These are phyloP conservation scores for Eremobia ochroleuca DNA, from an alignment of 2,888 invertebrate species.

Conservation along the genomic window DNA sequence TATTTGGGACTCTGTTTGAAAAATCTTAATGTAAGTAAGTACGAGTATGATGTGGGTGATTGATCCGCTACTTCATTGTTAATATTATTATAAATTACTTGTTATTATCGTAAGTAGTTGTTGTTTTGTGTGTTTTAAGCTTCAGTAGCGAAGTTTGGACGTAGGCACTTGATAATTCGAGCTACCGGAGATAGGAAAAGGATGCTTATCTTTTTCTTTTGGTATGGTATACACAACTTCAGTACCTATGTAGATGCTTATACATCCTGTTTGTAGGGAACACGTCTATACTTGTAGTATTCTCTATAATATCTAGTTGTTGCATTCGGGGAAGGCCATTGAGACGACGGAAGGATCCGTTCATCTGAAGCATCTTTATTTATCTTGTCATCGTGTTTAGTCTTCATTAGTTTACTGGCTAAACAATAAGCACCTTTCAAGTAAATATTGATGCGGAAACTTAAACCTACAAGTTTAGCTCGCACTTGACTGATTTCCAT, in stretches of 20 bases:
- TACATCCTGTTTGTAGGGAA: neutral
- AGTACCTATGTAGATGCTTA: neutral
- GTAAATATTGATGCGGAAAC: conserved; percentile 38
- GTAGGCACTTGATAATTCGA: neutral
- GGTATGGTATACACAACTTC: neutral
- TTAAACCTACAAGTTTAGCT: conserved; percentile 23
- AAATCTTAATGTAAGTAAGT: neutral
- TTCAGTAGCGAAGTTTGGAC: neutral
- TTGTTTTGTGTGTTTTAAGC: conserved; percentile 4
- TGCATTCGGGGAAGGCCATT: neutral
- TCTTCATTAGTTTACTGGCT: neutral
- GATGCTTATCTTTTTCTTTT: neutral
- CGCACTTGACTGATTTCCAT: conserved; percentile 55
- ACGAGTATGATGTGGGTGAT: neutral
- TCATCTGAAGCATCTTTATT: neutral
- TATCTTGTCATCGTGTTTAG: neutral
- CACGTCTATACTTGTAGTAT: neutral
- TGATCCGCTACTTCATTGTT: conserved; percentile 15
- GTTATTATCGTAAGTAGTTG: neutral
- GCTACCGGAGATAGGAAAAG: neutral
- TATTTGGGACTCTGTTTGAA: neutral
- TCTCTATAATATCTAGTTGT: neutral
- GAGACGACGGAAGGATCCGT: neutral
- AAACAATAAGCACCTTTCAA: conserved; percentile 1
- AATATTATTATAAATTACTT: neutral